phyloP scores from a whole-genome alignment of 2,888 invertebrate species.

The Byasa hedistus region DNA sequence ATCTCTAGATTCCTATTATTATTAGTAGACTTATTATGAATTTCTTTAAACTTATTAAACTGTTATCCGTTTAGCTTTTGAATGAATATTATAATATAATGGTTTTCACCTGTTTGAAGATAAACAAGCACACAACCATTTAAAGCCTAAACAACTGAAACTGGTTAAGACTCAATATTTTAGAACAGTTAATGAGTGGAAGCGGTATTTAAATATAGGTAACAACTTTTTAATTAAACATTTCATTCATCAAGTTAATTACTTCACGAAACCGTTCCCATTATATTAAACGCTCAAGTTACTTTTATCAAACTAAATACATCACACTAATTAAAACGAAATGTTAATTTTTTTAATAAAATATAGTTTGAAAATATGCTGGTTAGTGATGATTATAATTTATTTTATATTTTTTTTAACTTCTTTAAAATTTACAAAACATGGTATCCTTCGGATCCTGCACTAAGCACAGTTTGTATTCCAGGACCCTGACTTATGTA shows the following conservation, averaged over 20 bases:
- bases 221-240: conserved; percentile 17
- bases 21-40: no score
- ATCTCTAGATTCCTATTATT: no score
- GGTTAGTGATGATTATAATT: not conserved
- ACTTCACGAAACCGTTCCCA: conserved; percentile 15
- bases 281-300: conserved; percentile 11
- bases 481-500: no score
- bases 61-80: no score
- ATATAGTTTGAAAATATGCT: conserved; percentile 3
- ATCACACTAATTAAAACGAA: conserved; percentile 17
- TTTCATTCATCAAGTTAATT: conserved; percentile 11
- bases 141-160: not conserved
- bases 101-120: not conserved
- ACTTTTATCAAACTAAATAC: conserved; percentile 15
- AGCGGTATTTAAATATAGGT: not conserved
- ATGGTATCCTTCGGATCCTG: no score
- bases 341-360: not conserved
- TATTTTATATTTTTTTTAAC: no score
- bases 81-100: no score
- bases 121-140: not conserved
- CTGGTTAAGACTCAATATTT: not conserved
- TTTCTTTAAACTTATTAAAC: no score
- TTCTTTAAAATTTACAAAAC: no score
- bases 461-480: no score
- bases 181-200: not conserved